phyloP scores from a whole-genome alignment of 2,888 invertebrate species.

The Coremacera marginata region DNA sequence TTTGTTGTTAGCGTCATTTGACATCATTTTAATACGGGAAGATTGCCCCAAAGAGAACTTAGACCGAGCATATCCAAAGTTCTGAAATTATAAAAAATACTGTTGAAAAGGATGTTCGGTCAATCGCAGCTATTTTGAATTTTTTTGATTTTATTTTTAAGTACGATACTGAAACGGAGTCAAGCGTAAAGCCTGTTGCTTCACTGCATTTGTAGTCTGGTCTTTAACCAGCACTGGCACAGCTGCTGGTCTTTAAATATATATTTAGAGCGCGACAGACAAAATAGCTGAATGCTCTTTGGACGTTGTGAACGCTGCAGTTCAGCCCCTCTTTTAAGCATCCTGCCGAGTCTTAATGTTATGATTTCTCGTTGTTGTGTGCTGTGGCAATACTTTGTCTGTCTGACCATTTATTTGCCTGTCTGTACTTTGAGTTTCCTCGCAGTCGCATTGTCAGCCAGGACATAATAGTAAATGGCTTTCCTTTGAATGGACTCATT shows the following conservation, averaged over 20 bases:
- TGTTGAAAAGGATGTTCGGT: too few species aligned
- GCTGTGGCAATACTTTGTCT: background rate
- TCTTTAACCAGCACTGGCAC: background rate
- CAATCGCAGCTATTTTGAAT: too few species aligned
- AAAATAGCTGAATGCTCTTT: constrained; percentile 10
- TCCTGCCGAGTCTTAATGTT: constrained; percentile 1
- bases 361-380: background rate
- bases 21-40: too few species aligned
- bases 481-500: too few species aligned
- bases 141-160: too few species aligned
- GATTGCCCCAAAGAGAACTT: too few species aligned
- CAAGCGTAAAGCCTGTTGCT: background rate
- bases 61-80: too few species aligned
- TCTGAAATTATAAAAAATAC: too few species aligned
- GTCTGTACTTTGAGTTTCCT: background rate
- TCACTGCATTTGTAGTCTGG: background rate
- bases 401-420: too few species aligned
- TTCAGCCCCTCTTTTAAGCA: background rate
- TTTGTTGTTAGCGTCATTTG: too few species aligned
- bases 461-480: background rate
- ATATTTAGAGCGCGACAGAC: background rate
- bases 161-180: background rate
- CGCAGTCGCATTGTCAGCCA: background rate
- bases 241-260: background rate
- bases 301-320: background rate